phyloP scores from a whole-genome alignment of 2,888 invertebrate genomes.

The Protula sp. region DNA sequence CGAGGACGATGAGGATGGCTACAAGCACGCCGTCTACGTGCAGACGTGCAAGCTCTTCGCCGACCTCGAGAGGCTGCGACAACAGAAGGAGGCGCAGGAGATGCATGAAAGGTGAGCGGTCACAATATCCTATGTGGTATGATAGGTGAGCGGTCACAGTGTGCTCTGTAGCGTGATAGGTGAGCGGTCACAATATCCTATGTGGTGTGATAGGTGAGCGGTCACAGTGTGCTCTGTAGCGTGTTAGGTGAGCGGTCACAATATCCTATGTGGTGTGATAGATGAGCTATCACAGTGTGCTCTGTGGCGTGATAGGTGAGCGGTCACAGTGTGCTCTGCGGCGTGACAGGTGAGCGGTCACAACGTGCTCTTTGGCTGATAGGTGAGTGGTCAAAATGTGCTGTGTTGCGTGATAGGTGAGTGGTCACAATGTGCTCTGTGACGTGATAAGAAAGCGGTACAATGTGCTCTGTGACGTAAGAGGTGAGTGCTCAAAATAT shows the following conservation, averaged over 20 bases:
- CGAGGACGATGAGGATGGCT: conserved; percentile 61
- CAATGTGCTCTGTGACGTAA: not conserved
- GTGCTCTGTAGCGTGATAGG: conserved; percentile 56
- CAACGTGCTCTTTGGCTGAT: too few species aligned
- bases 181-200: conserved; percentile 17
- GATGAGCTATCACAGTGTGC: not conserved
- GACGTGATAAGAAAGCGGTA: conserved; percentile 52
- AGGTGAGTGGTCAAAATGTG: conserved; percentile 41
- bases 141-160: not conserved
- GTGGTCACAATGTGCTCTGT: not conserved
- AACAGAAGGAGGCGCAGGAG: conserved; percentile 50
- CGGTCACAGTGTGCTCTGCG: not conserved
- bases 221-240: conserved; percentile 21
- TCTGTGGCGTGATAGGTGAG: conserved; percentile 56
- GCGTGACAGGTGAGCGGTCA: not conserved
- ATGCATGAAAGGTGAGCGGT: conserved; percentile 53
- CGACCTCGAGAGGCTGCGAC: conserved; percentile 64
- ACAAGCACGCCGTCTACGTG: conserved; percentile 90
- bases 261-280: not conserved
- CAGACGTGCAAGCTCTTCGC: conserved; percentile 97
- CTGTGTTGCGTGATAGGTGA: not conserved
- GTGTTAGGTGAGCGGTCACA: conserved; percentile 50
- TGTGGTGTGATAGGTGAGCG: not conserved
- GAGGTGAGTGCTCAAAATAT: not conserved
- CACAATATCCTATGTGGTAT: not conserved